phyloP scores from a whole-genome alignment of 2,888 invertebrate genomes.

The Adelognathus sp. region DNA sequence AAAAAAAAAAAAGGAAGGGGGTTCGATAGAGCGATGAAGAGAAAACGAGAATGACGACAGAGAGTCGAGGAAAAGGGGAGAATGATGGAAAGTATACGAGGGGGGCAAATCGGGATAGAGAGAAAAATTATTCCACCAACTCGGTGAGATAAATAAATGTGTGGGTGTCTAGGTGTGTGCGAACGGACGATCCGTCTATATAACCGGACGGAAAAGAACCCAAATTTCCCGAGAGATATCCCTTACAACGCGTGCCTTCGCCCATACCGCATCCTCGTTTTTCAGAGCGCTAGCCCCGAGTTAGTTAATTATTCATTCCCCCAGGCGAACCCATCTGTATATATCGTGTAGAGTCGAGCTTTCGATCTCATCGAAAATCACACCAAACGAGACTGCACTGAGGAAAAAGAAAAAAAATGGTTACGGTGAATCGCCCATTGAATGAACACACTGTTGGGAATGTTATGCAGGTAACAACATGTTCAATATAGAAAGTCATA shows the following conservation, averaged over 20 bases:
- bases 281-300: background rate
- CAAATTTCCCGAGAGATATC: constrained; percentile 25
- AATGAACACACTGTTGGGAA: too few relatives aligned
- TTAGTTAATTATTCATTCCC: background rate
- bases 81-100: constrained; percentile 23
- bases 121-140: constrained; percentile 46
- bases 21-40: constrained; percentile 31
- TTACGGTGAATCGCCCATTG: too few relatives aligned
- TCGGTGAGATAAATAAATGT: background rate
- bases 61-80: constrained; percentile 15
- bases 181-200: background rate
- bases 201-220: constrained; percentile 1
- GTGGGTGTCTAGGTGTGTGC: background rate
- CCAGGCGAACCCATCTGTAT: background rate
- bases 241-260: background rate
- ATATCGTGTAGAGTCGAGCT: background rate
- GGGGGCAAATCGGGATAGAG: background rate
- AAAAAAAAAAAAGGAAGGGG: constrained; percentile 51
- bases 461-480: too few relatives aligned
- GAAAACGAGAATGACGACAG: constrained; percentile 5
- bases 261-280: background rate
- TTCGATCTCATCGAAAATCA: background rate
- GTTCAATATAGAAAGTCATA: too few relatives aligned
- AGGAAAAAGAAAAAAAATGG: too few relatives aligned
- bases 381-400: background rate